phyloP scores from a whole-genome alignment of 2,113 vertebrate genomes.

The Aptenodytes forsteri region DNA sequence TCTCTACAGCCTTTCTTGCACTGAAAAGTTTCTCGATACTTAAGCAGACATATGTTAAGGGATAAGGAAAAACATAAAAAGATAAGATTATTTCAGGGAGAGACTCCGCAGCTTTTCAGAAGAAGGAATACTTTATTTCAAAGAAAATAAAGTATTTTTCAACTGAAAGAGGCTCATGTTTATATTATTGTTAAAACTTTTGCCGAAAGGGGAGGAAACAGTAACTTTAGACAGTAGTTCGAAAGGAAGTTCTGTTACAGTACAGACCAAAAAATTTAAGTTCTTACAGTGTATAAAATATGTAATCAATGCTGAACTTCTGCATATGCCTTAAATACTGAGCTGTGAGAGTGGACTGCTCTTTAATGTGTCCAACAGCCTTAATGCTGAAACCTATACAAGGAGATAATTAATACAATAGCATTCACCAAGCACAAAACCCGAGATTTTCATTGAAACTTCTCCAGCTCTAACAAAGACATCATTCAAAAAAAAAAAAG shows the following conservation, averaged over 20 bases:
- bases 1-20: background rate
- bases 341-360: background rate
- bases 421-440: background rate
- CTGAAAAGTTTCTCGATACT: background rate
- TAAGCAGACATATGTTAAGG: background rate
- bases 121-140: background rate
- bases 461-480: slow-evolving; percentile 20
- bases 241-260: slow-evolving; percentile 7
- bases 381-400: background rate
- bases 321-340: background rate
- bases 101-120: background rate
- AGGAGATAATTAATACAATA: background rate
- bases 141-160: background rate
- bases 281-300: background rate
- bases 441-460: background rate
- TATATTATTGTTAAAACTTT: background rate
- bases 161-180: background rate
- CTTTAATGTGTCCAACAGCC: background rate
- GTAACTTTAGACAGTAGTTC: background rate
- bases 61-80: background rate
- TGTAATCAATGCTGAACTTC: background rate
- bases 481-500: background rate
- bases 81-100: background rate
- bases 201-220: background rate
- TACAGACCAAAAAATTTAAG: background rate